Conservation (phyloP, 2,888 invertebrate genomes). For the Caenorhabditis macrosperma region DNA sequence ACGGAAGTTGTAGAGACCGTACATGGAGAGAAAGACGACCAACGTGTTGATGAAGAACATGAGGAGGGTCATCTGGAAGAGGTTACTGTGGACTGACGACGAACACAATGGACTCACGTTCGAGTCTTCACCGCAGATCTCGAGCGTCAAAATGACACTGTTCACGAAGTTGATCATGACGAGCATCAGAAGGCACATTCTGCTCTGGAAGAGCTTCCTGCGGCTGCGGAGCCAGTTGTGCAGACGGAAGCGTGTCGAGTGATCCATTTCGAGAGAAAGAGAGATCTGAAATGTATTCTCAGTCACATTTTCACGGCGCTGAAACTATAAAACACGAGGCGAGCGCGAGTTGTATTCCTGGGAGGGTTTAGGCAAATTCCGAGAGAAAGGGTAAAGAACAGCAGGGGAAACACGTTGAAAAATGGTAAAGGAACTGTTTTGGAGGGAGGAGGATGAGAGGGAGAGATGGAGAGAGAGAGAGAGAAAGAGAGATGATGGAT, state of each 20-base stretch:
- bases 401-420: constrained; percentile 5
- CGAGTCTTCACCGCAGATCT: constrained; percentile 64
- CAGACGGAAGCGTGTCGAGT: constrained; percentile 61
- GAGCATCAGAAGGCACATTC: constrained; percentile 59
- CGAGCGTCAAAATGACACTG: constrained; percentile 61
- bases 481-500: not conserved
- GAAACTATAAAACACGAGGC: constrained; percentile 37
- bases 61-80: constrained; percentile 56
- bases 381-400: not conserved
- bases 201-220: constrained; percentile 63
- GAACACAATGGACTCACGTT: constrained; percentile 46
- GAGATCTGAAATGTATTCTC: constrained; percentile 34
- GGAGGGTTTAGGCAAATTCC: constrained; percentile 39
- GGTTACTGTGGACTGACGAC: not conserved
- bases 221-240: constrained; percentile 62
- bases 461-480: constrained; percentile 4
- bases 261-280: constrained; percentile 54
- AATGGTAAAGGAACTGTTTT: constrained; percentile 7
- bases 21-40: constrained; percentile 61
- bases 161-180: constrained; percentile 65
- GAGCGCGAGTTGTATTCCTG: not conserved
- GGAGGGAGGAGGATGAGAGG: not conserved
- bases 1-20: constrained; percentile 61
- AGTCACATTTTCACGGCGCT: not conserved
- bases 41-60: constrained; percentile 62